Conservation (phyloP, 2,888 invertebrate genomes). For the Neoaliturus tenellus region DNA sequence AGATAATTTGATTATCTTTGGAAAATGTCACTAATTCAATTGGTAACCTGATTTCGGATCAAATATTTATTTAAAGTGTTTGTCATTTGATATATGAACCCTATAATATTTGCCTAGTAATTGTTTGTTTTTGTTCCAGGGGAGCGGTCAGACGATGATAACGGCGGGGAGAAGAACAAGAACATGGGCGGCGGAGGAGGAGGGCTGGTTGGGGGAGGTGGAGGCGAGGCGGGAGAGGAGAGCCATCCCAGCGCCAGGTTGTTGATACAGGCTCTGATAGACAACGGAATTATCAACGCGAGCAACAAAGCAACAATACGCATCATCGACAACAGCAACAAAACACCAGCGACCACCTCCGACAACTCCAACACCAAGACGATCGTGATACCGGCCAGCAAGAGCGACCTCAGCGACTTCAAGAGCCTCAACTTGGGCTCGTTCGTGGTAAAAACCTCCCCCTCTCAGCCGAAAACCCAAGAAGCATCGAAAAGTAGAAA, state of each 20-base stretch:
- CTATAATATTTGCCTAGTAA: too few species aligned
- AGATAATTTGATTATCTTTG: too few species aligned
- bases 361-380: conserved; percentile 35
- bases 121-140: conserved; percentile 53
- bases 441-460: conserved; percentile 62
- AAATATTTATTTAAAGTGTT: too few species aligned
- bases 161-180: conserved; percentile 27
- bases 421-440: conserved; percentile 64
- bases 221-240: conserved; percentile 54
- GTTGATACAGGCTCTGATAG: conserved; percentile 65
- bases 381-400: conserved; percentile 42
- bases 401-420: conserved; percentile 58
- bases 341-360: not conserved
- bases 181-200: conserved; percentile 41
- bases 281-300: conserved; percentile 65
- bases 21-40: too few species aligned
- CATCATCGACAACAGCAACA: conserved; percentile 60
- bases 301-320: conserved; percentile 64
- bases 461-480: conserved; percentile 19
- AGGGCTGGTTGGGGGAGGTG: not conserved
- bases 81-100: too few species aligned
- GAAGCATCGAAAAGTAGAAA: conserved; percentile 17
- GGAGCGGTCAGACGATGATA: conserved; percentile 59
- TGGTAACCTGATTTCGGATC: too few species aligned
- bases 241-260: conserved; percentile 62